These are phyloP conservation scores for Channa maculata DNA, from an alignment of 2,113 vertebrate genomes.

Conservation along the genomic window DNA sequence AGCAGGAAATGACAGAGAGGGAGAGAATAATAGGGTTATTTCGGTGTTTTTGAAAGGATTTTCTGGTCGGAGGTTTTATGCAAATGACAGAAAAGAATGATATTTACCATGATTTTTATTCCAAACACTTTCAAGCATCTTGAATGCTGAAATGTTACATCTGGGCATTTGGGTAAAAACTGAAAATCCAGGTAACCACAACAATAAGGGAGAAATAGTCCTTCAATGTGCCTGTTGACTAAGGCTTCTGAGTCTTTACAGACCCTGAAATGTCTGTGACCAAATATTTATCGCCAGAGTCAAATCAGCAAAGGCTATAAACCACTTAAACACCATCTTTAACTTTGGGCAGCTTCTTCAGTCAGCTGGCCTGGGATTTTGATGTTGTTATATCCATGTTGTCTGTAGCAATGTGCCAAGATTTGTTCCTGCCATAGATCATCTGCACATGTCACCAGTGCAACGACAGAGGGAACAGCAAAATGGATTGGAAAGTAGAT, in stretches of 20 bases:
- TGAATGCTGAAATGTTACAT: not conserved
- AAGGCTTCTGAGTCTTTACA: too few relatives aligned
- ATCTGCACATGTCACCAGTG: not conserved
- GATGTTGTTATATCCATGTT: not conserved
- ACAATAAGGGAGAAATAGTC: too few relatives aligned
- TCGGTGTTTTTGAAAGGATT: not conserved
- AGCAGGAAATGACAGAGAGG: not conserved
- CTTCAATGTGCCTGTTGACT: too few relatives aligned
- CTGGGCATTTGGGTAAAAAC: not conserved
- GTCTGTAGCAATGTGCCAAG: not conserved
- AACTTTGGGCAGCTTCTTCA: not conserved
- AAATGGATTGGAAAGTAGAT: too few relatives aligned
- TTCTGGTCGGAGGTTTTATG: too few relatives aligned
- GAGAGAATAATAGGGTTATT: not conserved
- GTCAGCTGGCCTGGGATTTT: not conserved
- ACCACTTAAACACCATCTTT: not conserved
- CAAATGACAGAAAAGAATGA: too few relatives aligned
- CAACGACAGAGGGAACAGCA: not conserved
- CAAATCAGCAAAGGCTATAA: not conserved
- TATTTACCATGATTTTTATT: not conserved
- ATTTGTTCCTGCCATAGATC: not conserved
- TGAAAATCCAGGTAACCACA: not conserved
- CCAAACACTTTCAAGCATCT: not conserved
- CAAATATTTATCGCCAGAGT: too few relatives aligned
- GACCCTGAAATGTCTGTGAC: not conserved